Evolutionary conservation across 1,140 invertebrate species (phyloP).

Genomic region (Trichomalopsis sarcophagae): DNA sequence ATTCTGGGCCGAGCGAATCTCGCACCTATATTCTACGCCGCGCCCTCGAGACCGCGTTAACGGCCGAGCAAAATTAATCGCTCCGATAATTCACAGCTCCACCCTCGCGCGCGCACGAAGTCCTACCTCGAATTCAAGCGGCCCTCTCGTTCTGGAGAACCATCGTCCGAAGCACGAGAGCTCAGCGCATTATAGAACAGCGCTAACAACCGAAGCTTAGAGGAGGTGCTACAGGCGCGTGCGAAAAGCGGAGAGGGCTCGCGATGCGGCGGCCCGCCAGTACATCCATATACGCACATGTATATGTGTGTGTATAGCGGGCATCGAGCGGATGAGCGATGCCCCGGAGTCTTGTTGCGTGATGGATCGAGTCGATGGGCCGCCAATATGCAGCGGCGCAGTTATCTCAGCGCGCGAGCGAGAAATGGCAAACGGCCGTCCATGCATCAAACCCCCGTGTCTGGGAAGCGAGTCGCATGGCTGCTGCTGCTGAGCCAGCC

Average conservation of each 20-base stretch:
- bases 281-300: too few relatives aligned
- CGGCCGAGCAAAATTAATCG: neutral
- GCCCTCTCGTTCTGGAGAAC: neutral
- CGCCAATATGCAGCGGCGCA: constrained; percentile 68
- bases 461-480: neutral
- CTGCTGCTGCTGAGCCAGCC: neutral
- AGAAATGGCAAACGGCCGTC: constrained; percentile 66
- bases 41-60: neutral
- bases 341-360: constrained; percentile 65
- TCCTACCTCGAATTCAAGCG: neutral
- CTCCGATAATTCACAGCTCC: neutral
- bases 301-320: neutral
- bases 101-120: neutral
- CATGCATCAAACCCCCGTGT: constrained; percentile 65
- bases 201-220: too few relatives aligned
- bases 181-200: neutral
- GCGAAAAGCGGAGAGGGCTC: too few relatives aligned
- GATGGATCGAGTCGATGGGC: constrained; percentile 69
- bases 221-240: too few relatives aligned
- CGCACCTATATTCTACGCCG: neutral
- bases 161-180: neutral
- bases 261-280: too few relatives aligned
- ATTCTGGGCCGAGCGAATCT: neutral
- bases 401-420: constrained; percentile 35
- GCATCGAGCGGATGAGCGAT: constrained; percentile 64